These are phyloP conservation scores for Knipowitschia caucasica DNA, from an alignment of 2,797 vertebrate genomes.

Conservation along the genomic window DNA sequence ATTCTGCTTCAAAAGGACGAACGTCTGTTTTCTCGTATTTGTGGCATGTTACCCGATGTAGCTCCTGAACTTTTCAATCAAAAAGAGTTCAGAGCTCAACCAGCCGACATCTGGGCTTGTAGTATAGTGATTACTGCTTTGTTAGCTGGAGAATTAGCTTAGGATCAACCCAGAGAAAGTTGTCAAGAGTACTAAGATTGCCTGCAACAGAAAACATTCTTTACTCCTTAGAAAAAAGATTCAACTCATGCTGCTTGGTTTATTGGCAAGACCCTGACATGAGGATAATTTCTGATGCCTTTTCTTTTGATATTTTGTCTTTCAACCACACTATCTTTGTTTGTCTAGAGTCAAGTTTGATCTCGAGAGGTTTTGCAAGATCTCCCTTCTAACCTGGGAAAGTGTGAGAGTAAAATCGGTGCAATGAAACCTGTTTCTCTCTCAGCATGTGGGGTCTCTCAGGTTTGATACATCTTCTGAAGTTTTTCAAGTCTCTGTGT, in stretches of 20 bases:
- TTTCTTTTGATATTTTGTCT: too few relatives aligned
- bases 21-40: conserved; percentile 86
- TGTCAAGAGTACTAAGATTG: conserved; percentile 96
- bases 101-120: conserved; percentile 93
- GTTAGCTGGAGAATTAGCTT: conserved; percentile 94
- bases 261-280: too few relatives aligned
- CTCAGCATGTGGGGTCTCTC: too few relatives aligned
- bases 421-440: too few relatives aligned
- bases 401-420: too few relatives aligned
- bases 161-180: conserved; percentile 92
- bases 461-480: too few relatives aligned
- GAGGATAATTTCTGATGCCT: too few relatives aligned
- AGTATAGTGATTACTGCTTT: conserved; percentile 94
- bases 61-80: conserved; percentile 89
- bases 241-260: conserved; percentile 86
- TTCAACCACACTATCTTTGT: too few relatives aligned
- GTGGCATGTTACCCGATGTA: conserved; percentile 93
- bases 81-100: conserved; percentile 85
- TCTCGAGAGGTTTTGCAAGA: too few relatives aligned
- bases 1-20: conserved; percentile 84
- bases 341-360: too few relatives aligned
- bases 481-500: too few relatives aligned
- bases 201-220: conserved; percentile 90
- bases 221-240: conserved; percentile 97
- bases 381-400: too few relatives aligned